A percentile compares a stretch with the other conserved stretches of the same genome.
Conservation (phyloP, 2,113 vertebrate species). For the Abramis brama region DNA sequence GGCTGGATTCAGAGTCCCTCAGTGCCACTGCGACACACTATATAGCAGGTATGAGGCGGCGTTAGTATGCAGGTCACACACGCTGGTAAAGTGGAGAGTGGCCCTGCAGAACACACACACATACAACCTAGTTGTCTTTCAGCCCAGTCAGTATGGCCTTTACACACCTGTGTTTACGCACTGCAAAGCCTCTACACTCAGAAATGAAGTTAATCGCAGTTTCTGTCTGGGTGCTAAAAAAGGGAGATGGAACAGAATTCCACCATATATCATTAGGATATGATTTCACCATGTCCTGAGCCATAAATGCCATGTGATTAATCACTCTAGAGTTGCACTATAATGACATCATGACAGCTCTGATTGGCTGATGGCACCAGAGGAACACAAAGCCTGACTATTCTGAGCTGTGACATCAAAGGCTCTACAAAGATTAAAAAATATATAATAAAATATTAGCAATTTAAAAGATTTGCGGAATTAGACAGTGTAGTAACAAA, state of each 20-base stretch:
- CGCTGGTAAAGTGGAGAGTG: conserved; percentile 50
- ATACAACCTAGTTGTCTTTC: conserved; percentile 20
- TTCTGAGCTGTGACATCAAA: background rate
- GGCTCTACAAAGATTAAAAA: background rate
- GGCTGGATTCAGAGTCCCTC: conserved; percentile 55
- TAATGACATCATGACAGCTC: background rate
- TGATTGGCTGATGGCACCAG: too few species aligned
- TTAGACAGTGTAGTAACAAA: too few species aligned
- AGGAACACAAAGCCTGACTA: background rate
- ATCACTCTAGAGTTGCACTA: background rate
- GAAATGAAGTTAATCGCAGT: background rate
- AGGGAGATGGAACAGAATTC: background rate
- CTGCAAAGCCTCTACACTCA: conserved; percentile 15
- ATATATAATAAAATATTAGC: background rate
- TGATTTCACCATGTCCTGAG: background rate
- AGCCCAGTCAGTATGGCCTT: conserved; percentile 28
- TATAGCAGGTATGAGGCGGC: conserved; percentile 64
- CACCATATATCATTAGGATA: background rate
- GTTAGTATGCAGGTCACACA: conserved; percentile 75
- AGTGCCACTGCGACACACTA: conserved; percentile 62
- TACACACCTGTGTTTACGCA: conserved; percentile 22
- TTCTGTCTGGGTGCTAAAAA: background rate
- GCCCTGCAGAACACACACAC: conserved; percentile 47
- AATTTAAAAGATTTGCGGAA: background rate
- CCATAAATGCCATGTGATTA: background rate